Base-by-base conservation (phyloP, 2,113 vertebrate genomes). In the Colistium nudipinnis region DNA sequence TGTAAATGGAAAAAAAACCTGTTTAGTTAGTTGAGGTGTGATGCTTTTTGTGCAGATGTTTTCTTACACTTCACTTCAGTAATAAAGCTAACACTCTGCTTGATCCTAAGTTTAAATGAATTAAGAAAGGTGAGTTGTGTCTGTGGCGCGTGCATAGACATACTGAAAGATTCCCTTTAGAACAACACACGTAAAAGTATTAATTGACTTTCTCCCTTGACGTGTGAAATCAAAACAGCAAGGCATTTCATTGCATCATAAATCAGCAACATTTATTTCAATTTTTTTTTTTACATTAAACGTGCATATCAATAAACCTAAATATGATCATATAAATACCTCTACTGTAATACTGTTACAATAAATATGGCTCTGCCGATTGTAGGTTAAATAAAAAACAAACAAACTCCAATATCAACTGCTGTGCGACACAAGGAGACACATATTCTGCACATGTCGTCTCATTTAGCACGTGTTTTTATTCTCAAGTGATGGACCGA, bases 251-350 rank as follows among this genome's bases (percentile, higher is more conserved):
- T 36, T 54, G 55, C 63, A 72, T 86, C 64, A 88, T 80, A 87
- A 92, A 88, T 80, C 31, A 65, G 44, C 74, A 81, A 92, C 82
- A 84, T 89, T 81, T 91, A 91, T 91, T 91, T 84, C 60, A 83
- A 91, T 79, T 84, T 82, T 87, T 82, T 87, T 86, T 82, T 54
- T 71, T 82, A 86, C 87, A 92, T 85, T 88, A 87, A 91, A 80
- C 87, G 84, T 83, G 84, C 89, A 84, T 85, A 84, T 81, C 84
- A 78, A 89, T 83, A 78, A 86, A 90, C 87, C 27, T 75, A 64
- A 88, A 90, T 74, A 67, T 36, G 57, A 64, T 83, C 74, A 87
- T 88, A 89, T 76, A 88, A 87, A 90, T 82, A 88, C 71, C 65
- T 86, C 60, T 82, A 87, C 77, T 72, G 49, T 78, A 80, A 78